Evolutionary conservation across 2,888 invertebrate genomes (phyloP), one percentile per base, ranked within the genome.

Genomic region (Cataglyphis cursor): DNA sequence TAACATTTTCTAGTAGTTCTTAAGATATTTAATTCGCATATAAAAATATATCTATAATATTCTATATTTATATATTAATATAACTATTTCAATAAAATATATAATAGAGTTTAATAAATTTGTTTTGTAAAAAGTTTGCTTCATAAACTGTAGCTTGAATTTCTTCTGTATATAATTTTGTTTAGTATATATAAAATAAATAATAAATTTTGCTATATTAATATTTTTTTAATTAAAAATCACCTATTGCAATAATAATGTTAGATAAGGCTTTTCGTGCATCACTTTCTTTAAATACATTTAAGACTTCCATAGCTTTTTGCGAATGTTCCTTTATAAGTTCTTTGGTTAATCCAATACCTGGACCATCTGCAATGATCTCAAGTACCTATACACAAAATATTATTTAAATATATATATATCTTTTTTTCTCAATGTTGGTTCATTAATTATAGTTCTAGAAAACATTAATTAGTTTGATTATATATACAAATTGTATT

Each of bases 161-260:
- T 65, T 18, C 5, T 70, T 70, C 15, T 8, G 8, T 21, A 54
- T 51, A 8, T 38, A 38, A 57, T 24, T 41, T 38, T 28, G 18
- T 0, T 48, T 72, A 12, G 6, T 28, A 59, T 24, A 59, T 28
- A 38, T 38, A 54, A 41, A 38, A 41, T 54, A 76, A 54, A 38
- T 0, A 54, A 76, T 35, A 66, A 35, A 66, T 35, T 35, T 6
- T n/a, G 8, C 21, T 3, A 6, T 3, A 74, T 61, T 59, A n/a
- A 66, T 35, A 35, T 38, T 38, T 38, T 10, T 44, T 15, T 57
- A 61, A 88, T 95, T 90, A 96, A 92, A 95, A 94, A 95, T 97
- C 97, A 92, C 97, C 97, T 97, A 98, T 98, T 12, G 98, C 98
- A 6, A 97, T 96, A 70, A 98, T 97, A 89, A 99, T 98, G 94